Base-by-base conservation (phyloP, 2,113 vertebrate genomes). In the Neoarius graeffei region DNA sequence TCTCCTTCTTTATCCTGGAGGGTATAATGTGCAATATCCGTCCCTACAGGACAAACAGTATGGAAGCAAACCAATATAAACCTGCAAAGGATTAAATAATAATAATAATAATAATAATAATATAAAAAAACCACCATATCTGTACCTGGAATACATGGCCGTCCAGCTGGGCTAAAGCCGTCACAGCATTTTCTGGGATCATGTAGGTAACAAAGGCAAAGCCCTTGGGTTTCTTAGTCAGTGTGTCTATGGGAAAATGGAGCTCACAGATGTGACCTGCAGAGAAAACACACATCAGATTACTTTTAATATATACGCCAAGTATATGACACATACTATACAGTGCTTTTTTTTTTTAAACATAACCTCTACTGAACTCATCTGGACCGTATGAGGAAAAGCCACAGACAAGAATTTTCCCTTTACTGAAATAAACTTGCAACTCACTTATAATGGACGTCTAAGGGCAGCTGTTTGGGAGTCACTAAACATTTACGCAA, bases 131-230 rank as follows among this genome's bases (percentile, higher is more conserved):
- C 13, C 5, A 27, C 25, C 3, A 64, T 9, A 48, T 60, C 17
- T 74, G 52, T 93, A 99, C 98, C 97, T 99, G 98, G 94, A 99
- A 99, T 84, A 99, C 93, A 50, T 97, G 97, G 23, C 98, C 97
- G 0, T 99, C 98, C 73, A 99, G 90, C 67, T 96, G 95, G 0
- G 96, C 92, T 0, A 97, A 95, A 84, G 98, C 98, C 42, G 95
- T 94, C 87, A 99, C 97, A 0, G 98, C 98, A 0, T 99, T 97
- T 93, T 99, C 98, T 0, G 98, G 97, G 27, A 99, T 97, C 96
- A 99, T 97, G 92, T 97, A 99, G 9, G 97, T 97, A 86, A 99
- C 5, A 9, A 99, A 99, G 42, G 98, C 98, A 84, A 99, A 99
- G 11, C 98, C 98, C 91, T 99, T 99, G n/a, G 97, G 95, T 30